Evolutionary conservation across 2,113 vertebrate species (phyloP).

Genomic region (Ranitomeya variabilis): DNA sequence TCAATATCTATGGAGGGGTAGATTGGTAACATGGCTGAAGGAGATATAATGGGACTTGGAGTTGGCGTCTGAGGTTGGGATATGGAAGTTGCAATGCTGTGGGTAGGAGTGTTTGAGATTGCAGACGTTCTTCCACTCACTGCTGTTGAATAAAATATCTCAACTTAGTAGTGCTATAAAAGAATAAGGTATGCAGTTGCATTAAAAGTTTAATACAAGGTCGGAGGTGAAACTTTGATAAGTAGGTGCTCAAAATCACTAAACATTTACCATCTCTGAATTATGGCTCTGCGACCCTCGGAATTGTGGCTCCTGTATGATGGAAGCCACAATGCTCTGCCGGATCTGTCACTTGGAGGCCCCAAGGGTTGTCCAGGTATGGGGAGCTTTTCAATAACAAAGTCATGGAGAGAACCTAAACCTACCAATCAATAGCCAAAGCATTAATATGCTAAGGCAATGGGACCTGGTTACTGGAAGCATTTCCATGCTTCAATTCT

Average conservation of each 20-base stretch:
- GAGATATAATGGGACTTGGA: slow-evolving; percentile 88
- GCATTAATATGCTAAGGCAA: too few relatives aligned
- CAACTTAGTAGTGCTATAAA: slow-evolving; percentile 67
- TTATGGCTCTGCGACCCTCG: background rate
- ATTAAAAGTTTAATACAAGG: background rate
- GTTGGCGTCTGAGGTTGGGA: slow-evolving; percentile 89
- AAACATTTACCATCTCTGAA: background rate
- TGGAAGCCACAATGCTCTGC: background rate
- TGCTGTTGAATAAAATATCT: slow-evolving; percentile 83
- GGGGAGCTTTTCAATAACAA: too few relatives aligned
- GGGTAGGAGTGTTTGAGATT: slow-evolving; percentile 87
- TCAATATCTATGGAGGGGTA: slow-evolving; percentile 99
- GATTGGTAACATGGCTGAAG: slow-evolving; percentile 93
- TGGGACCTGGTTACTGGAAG: too few relatives aligned
- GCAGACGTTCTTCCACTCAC: slow-evolving; percentile 95
- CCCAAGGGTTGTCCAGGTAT: too few relatives aligned
- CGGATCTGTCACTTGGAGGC: too few relatives aligned
- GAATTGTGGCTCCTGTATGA: background rate
- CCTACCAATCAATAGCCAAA: too few relatives aligned
- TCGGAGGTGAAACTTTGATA: background rate
- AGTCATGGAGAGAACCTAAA: too few relatives aligned
- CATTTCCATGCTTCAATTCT: too few relatives aligned
- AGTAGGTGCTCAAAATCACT: background rate
- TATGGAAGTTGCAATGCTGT: slow-evolving; percentile 88
- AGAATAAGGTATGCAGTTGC: background rate